Base-by-base conservation (phyloP, 1,140 invertebrate genomes). In the Antheraea pernyi region DNA sequence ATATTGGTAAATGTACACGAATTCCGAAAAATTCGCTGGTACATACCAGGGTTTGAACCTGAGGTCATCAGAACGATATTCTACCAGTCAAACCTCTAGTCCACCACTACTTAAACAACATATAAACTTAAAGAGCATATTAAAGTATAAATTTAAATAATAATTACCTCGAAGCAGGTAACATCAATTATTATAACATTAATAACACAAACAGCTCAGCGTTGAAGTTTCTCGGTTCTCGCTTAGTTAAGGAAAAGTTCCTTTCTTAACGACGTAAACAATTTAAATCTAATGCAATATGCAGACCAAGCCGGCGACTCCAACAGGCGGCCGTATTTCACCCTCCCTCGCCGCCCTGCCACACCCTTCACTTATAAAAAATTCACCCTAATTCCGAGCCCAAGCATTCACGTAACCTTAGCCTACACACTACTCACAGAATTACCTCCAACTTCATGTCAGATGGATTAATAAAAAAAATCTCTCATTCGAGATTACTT, bases 221-320 rank as follows among this genome's bases (percentile, higher is more conserved):
- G 75, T 60, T 66, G 67, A 86, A 82, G 65, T 83, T 82, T 71
- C 72, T 64, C 71, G 75, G 70, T 70, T 76, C 76, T 75, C 72
- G 77, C 77, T 72, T 77, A 82, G 81, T 86, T 86, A 68, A 74
- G 72, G 65, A 69, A 72, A 88, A 89, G 76, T 90, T 88, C 83
- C 81, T 86, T 86, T 85, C 86, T 89, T 91, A 91, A 91, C 87
- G 88, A 91, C 87, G 85, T 89, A 89, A 91, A 91, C 87, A 89
- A 91, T 89, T 91, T 91, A 89, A 89, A 91, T 85, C 83, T 89
- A 89, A 89, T 91, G 83, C 84, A 89, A 91, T 87, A 91, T 89
- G 89, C 87, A 91, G 83, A 80, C 78, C 73, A 63, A 42, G 79
- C 75, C 76, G 77, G 75, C 74, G 79, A 80, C 80, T 74, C 61